Conservation (phyloP, 2,113 vertebrate genomes). For the Cyprinodon brontotheroides region DNA sequence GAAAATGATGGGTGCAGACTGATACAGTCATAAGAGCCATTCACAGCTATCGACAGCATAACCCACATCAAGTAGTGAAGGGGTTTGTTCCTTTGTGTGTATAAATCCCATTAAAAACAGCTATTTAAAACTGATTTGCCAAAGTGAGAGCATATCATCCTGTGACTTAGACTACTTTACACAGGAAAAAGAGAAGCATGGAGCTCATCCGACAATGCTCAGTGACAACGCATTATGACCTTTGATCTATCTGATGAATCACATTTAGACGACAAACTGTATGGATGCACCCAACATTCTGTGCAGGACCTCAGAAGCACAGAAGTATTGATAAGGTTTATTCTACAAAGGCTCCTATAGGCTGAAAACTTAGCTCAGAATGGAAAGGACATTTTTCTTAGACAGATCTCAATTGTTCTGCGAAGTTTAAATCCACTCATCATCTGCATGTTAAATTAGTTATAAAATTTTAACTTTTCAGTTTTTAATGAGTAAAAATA, state of each 20-base stretch:
- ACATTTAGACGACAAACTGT: not conserved
- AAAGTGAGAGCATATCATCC: conserved; percentile 34
- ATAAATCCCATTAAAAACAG: conserved; percentile 40
- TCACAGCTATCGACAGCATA: conserved; percentile 48
- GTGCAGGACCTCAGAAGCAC: not conserved
- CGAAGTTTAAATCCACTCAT: too few species aligned
- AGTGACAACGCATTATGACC: conserved; percentile 24
- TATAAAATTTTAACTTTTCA: not conserved
- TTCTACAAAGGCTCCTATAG: not conserved
- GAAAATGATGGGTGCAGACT: conserved; percentile 22
- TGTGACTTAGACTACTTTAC: conserved; percentile 35
- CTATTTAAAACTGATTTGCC: conserved; percentile 45
- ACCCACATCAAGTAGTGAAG: conserved; percentile 54
- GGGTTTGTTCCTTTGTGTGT: conserved; percentile 23
- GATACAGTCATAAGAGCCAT: conserved; percentile 40
- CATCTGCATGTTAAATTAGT: not conserved
- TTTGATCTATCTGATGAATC: conserved; percentile 11
- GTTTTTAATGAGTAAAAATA: too few species aligned
- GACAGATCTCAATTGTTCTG: not conserved
- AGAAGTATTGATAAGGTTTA: conserved; percentile 1
- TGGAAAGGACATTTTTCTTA: not conserved
- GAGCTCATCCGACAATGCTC: conserved; percentile 31
- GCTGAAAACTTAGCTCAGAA: not conserved
- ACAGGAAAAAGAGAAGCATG: conserved; percentile 29
- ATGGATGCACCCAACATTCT: not conserved